Percentiles rank a stretch among this genome's conserved stretches.
Conservation (phyloP, 2,113 vertebrate species). For the Campylomormyrus numenius region DNA sequence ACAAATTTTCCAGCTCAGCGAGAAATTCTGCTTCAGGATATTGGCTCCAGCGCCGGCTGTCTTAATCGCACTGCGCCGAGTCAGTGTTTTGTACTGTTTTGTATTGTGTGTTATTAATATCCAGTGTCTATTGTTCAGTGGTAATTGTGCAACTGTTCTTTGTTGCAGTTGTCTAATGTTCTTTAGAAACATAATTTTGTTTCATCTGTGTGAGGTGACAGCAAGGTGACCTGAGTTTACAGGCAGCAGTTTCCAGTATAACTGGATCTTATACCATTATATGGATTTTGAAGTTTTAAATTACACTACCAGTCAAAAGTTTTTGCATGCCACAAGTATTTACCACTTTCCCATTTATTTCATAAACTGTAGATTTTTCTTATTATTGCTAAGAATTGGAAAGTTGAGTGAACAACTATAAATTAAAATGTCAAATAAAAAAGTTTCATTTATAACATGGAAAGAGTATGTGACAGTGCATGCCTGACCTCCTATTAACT, state of each 20-base stretch:
- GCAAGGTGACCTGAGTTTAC: neutral
- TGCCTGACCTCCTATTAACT: too few species aligned
- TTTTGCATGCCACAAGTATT: too few species aligned
- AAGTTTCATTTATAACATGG: too few species aligned
- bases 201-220: neutral
- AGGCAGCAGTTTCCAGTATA: neutral
- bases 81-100: neutral
- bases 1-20: neutral
- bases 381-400: too few species aligned
- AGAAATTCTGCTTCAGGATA: neutral
- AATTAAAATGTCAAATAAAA: too few species aligned
- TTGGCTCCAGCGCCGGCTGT: neutral
- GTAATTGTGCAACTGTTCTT: neutral
- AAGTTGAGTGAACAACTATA: too few species aligned
- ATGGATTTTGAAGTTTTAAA: neutral
- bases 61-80: neutral
- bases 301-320: too few species aligned
- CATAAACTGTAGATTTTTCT: too few species aligned
- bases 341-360: too few species aligned
- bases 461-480: too few species aligned
- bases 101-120: neutral
- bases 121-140: neutral
- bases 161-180: neutral
- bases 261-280: neutral
- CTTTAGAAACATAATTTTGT: neutral